Percentiles rank a stretch among this genome's conserved stretches.
Evolutionary conservation across 2,113 vertebrate genomes (phyloP).

Genomic region (Orcinus orca): DNA sequence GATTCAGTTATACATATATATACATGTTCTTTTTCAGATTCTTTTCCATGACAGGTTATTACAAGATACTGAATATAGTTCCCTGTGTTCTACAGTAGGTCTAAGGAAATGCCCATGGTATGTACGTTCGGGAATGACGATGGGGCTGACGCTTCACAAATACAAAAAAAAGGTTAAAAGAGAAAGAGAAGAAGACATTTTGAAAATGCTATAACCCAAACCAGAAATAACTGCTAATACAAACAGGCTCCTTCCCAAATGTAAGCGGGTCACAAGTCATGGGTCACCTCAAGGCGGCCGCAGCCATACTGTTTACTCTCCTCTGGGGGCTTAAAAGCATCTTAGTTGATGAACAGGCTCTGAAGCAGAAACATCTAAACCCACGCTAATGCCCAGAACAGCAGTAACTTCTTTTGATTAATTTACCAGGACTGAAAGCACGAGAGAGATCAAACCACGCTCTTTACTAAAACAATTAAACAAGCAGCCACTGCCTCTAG

Average conservation of each 20-base stretch:
- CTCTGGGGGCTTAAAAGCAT: conserved; percentile 78
- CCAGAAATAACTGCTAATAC: conserved; percentile 65
- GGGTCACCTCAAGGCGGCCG: conserved; percentile 76
- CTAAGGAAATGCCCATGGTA: not conserved
- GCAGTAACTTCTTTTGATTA: conserved; percentile 81
- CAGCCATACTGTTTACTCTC: conserved; percentile 77
- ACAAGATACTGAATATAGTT: not conserved
- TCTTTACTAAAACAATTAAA: conserved; percentile 74
- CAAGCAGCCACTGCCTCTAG: conserved; percentile 46
- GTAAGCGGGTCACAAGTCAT: conserved; percentile 68
- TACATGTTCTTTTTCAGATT: not conserved
- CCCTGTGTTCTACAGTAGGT: not conserved
- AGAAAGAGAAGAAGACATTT: not conserved
- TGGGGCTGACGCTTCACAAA: not conserved
- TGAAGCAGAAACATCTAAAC: conserved; percentile 78
- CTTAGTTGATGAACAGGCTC: conserved; percentile 75
- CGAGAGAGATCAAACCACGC: conserved; percentile 77
- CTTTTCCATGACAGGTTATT: not conserved
- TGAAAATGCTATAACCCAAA: not conserved
- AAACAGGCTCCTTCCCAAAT: conserved; percentile 75
- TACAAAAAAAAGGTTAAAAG: not conserved
- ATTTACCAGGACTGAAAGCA: conserved; percentile 78
- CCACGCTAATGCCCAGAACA: conserved; percentile 79
- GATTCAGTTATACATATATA: not conserved
- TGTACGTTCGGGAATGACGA: not conserved